Percentiles rank a stretch among this genome's conserved stretches.
Evolutionary conservation across 2,797 vertebrate genomes (phyloP).

Genomic region (Peromyscus eremicus): DNA sequence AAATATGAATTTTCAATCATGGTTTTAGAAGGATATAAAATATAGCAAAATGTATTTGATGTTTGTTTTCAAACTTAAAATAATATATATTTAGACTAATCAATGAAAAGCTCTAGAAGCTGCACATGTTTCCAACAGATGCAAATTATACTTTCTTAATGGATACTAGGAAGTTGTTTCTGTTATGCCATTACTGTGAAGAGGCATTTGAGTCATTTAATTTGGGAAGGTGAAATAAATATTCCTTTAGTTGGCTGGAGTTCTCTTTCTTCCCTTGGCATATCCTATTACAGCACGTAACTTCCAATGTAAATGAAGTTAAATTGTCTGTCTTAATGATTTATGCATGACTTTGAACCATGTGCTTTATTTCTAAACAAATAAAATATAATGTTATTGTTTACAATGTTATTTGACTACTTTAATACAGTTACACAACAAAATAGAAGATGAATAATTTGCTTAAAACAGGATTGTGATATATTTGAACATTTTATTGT

Average conservation of each 20-base stretch:
- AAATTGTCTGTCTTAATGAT: conserved; percentile 69
- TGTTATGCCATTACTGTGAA: conserved; percentile 11
- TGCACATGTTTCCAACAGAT: background rate
- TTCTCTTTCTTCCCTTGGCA: conserved; percentile 63
- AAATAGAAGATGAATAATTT: conserved; percentile 11
- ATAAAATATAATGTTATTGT: conserved; percentile 5
- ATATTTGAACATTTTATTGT: conserved; percentile 9
- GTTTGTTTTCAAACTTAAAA: background rate
- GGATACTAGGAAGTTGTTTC: conserved; percentile 5
- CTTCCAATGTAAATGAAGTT: conserved; percentile 66
- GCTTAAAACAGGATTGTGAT: background rate
- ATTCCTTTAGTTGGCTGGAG: background rate
- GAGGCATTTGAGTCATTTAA: conserved; percentile 46
- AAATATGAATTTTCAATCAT: background rate
- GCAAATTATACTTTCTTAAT: conserved; percentile 37
- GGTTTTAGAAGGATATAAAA: background rate
- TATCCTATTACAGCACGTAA: conserved; percentile 67
- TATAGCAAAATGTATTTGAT: background rate
- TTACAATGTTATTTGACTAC: conserved; percentile 53
- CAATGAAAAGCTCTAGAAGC: background rate
- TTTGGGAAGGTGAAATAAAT: conserved; percentile 50
- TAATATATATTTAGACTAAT: background rate
- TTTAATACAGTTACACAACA: background rate
- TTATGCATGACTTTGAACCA: conserved; percentile 65
- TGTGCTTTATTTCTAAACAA: conserved; percentile 65